Evolutionary conservation across 1,140 invertebrate genomes (phyloP), one percentile per base, ranked within the genome.

Genomic region (Acromyrmex heyeri): DNA sequence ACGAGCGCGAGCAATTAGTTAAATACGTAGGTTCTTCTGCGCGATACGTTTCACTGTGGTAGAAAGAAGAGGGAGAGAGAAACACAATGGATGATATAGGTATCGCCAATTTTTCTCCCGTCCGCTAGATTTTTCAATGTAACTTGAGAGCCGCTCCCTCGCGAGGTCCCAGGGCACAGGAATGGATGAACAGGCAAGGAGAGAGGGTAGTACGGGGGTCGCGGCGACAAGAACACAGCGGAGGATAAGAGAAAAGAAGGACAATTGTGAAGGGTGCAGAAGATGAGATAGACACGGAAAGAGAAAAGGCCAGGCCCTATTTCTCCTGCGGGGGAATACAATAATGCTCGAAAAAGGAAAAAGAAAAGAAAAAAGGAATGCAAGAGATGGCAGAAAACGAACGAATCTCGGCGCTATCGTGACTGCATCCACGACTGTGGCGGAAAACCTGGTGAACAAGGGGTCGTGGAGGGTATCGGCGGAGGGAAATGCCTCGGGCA

Each of bases 101-200:
- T 91, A 91, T 91, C 79, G 81, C 85, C 90, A 87, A 91, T 91
- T 91, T 90, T 91, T 91, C 90, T 91, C 55, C 87, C 90, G 89
- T 88, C 90, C 89, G 89, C 87, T 90, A 91, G 89, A 91, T 91
- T 91, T 91, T 91, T 91, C 90, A 91, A 91, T 91, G 90, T 91
- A 91, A 91, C 90, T 89, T 86, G 90, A 91, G 89, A 91, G 87
- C 87, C 85, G 89, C 87, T 89, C 90, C 89, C 89, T 91, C 87
- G 89, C 90, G 89, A 86, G 89, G 87, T 91, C 90, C 89, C 87
- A 87, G 90, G 89, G 81, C 85, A 85, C 75, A 90, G 90, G 87
- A 91, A 91, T 91, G 90, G 90, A 91, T 91, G 90, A 90, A 90
- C 87, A 86, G 90, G 55, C 86, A 70, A 77, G 61, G 79, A 91